phyloP scores from a whole-genome alignment of 2,113 vertebrate genomes.

The Agapornis roseicollis region DNA sequence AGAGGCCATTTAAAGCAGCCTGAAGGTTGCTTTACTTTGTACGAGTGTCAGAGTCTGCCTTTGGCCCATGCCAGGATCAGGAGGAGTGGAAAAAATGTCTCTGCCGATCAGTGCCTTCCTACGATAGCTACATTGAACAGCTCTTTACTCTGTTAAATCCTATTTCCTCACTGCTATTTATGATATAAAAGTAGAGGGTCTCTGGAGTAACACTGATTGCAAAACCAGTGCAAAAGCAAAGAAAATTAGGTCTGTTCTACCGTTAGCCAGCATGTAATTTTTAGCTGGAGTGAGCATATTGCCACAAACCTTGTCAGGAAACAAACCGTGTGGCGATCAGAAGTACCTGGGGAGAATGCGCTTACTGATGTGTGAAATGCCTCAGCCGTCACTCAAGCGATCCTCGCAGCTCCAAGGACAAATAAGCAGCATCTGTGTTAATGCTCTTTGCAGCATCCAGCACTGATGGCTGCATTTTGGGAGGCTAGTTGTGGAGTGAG shows the following conservation, averaged over 20 bases:
- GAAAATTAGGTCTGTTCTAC: background rate
- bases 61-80: background rate
- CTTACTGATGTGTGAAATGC: constrained; percentile 16
- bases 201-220: background rate
- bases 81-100: background rate
- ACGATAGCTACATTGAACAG: fast-evolving
- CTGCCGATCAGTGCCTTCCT: background rate
- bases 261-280: background rate
- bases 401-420: background rate
- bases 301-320: background rate
- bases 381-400: background rate
- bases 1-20: background rate
- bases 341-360: constrained; percentile 1
- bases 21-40: background rate
- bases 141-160: background rate
- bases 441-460: background rate
- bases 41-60: background rate
- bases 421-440: background rate
- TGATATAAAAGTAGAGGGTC: background rate
- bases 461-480: background rate
- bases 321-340: background rate
- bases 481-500: fast-evolving
- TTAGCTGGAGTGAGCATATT: background rate
- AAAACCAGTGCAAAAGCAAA: background rate
- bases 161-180: background rate